Conservation (phyloP, 1,140 invertebrate genomes). For the Papilio polyxenes region DNA sequence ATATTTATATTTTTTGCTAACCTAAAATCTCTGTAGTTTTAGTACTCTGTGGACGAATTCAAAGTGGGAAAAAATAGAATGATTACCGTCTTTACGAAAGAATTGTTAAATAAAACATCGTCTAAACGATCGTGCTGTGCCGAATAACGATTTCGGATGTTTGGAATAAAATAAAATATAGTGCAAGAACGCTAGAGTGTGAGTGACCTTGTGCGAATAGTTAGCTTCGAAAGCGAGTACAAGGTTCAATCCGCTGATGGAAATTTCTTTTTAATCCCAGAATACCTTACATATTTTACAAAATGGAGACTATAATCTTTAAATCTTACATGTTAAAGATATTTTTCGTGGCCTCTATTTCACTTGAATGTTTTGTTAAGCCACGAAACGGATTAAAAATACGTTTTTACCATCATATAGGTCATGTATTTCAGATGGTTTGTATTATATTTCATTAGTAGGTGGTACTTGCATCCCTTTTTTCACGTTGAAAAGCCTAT, state of each 20-base stretch:
- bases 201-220: neutral
- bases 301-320: too few relatives aligned
- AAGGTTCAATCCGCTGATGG: neutral
- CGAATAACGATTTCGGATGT: neutral
- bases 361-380: too few relatives aligned
- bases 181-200: neutral
- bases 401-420: too few relatives aligned
- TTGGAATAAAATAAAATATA: slow-evolving; percentile 9
- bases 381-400: too few relatives aligned
- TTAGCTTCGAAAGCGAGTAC: neutral
- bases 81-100: slow-evolving; percentile 10
- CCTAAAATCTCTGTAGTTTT: neutral
- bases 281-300: too few relatives aligned
- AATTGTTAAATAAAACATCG: slow-evolving; percentile 4
- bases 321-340: too few relatives aligned
- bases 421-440: too few relatives aligned
- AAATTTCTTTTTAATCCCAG: neutral
- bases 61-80: neutral
- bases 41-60: neutral
- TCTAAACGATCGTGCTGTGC: neutral
- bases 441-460: too few relatives aligned
- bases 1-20: neutral
- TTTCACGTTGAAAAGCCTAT: too few relatives aligned
- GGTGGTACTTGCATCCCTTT: too few relatives aligned
- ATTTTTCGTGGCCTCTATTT: too few relatives aligned